Evolutionary conservation across 2,888 invertebrate genomes (phyloP).

Genomic region (Parascotia fuliginaria): DNA sequence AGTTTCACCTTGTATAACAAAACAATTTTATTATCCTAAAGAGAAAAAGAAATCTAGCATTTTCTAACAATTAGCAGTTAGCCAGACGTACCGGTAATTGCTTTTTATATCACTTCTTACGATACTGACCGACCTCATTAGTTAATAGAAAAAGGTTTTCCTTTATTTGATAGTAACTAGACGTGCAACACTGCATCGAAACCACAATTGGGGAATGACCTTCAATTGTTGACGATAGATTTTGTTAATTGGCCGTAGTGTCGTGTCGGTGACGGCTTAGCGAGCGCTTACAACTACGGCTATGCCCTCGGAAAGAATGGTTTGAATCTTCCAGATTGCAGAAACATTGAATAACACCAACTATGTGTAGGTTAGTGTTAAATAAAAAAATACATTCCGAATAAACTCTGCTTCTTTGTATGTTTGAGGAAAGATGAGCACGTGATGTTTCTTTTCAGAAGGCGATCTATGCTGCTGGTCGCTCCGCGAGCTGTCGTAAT

Average conservation of each 20-base stretch:
- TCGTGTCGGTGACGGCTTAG: conserved; percentile 28
- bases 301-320: conserved; percentile 32
- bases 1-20: conserved; percentile 40
- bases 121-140: conserved; percentile 67
- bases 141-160: conserved; percentile 64
- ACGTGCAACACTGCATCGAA: conserved; percentile 62
- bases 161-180: conserved; percentile 51
- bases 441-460: conserved; percentile 60
- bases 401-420: too few relatives aligned
- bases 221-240: conserved; percentile 62
- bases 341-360: conserved; percentile 1
- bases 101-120: conserved; percentile 73
- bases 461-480: conserved; percentile 48
- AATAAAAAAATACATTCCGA: too few relatives aligned
- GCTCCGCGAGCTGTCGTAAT: conserved; percentile 71
- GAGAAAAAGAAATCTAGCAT: conserved; percentile 56
- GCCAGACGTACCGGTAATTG: conserved; percentile 59
- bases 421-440: conserved; percentile 49
- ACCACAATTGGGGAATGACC: conserved; percentile 63
- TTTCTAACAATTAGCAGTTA: conserved; percentile 67
- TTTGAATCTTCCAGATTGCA: conserved; percentile 47
- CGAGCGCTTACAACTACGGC: conserved; percentile 1
- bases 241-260: conserved; percentile 42
- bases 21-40: conserved; percentile 35
- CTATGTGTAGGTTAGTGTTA: neutral